phyloP scores from a whole-genome alignment of 2,797 vertebrate genomes.

The Furcifer pardalis region DNA sequence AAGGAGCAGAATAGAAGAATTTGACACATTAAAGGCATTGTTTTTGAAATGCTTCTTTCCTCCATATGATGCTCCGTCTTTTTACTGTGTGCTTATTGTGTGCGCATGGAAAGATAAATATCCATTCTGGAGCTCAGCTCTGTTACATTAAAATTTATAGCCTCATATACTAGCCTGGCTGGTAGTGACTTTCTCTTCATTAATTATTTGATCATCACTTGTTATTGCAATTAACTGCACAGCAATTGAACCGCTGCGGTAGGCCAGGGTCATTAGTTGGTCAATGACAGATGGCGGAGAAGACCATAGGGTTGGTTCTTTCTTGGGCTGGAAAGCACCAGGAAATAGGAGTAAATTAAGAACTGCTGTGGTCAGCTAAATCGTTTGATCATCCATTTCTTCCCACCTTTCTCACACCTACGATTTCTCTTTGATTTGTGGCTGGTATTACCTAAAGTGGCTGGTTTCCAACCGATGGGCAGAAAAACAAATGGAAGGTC shows the following conservation, averaged over 20 bases:
- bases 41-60: not conserved
- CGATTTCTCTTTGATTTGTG: slow-evolving; percentile 11
- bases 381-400: not conserved
- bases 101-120: not conserved
- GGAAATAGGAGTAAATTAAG: slow-evolving; percentile 8
- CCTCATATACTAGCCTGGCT: not conserved
- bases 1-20: not conserved
- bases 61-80: not conserved
- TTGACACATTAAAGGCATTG: no score
- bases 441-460: not conserved
- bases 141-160: slow-evolving; percentile 17
- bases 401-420: not conserved
- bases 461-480: not conserved
- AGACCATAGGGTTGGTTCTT: not conserved
- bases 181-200: slow-evolving; percentile 20
- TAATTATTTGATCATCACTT: slow-evolving; percentile 23
- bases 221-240: slow-evolving; percentile 3
- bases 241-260: slow-evolving; percentile 23
- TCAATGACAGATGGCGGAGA: not conserved
- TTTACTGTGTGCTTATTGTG: slow-evolving; percentile 18
- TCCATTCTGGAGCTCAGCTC: not conserved
- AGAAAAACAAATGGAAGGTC: slow-evolving; percentile 3
- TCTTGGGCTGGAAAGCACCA: not conserved
- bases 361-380: not conserved
- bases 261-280: not conserved